Percentiles rank a stretch among this genome's conserved stretches.
phyloP scores from a whole-genome alignment of 2,888 invertebrate genomes.

The Tetanocera ferruginea region DNA sequence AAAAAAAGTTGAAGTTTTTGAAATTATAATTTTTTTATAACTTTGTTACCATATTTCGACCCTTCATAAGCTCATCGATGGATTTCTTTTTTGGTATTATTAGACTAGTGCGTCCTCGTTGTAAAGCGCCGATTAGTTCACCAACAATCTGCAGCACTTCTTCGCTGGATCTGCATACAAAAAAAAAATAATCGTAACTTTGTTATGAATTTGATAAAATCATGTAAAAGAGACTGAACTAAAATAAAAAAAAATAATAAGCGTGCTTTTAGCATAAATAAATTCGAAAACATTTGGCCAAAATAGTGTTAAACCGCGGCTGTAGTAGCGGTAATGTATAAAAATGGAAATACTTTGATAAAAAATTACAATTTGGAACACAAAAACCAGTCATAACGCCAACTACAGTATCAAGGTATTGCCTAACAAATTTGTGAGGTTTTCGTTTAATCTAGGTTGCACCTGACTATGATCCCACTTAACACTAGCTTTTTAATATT shows the following conservation, averaged over 20 bases:
- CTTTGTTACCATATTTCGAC: constrained; percentile 85
- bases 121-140: constrained; percentile 85
- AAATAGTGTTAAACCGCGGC: neutral
- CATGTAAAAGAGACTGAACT: neutral
- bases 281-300: neutral
- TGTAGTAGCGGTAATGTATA: too few relatives aligned
- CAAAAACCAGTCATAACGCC: too few relatives aligned
- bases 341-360: too few relatives aligned
- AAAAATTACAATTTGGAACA: too few relatives aligned
- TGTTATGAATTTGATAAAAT: too few relatives aligned
- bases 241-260: neutral
- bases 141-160: constrained; percentile 89
- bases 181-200: constrained; percentile 31
- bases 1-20: neutral
- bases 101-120: constrained; percentile 87
- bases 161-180: constrained; percentile 79
- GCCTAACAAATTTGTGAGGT: too few relatives aligned
- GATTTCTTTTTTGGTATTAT: constrained; percentile 93
- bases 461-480: too few relatives aligned
- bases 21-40: neutral
- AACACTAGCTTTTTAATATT: too few relatives aligned
- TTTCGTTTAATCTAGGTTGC: too few relatives aligned
- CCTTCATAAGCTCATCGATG: constrained; percentile 93
- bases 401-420: too few relatives aligned
- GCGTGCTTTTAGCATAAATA: neutral